Conservation (phyloP, 2,113 vertebrate species). For the Hemicordylus capensis region DNA sequence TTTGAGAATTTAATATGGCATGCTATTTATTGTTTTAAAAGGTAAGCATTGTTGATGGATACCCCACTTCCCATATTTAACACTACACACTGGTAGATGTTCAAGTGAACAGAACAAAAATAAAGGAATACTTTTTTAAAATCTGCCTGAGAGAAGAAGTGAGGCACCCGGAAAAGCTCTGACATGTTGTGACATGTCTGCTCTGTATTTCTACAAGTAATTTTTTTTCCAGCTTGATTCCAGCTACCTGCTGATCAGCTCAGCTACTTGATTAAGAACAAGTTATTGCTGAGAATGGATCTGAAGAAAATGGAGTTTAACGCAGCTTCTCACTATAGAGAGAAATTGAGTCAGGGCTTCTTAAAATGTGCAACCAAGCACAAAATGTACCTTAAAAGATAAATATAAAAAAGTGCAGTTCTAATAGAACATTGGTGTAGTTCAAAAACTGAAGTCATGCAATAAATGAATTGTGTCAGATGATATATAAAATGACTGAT, state of each 20-base stretch:
- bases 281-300: neutral
- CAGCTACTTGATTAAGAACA: constrained; percentile 18
- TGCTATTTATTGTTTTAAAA: neutral
- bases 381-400: too few species aligned
- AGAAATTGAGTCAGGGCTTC: neutral
- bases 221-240: constrained; percentile 15
- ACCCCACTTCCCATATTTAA: neutral
- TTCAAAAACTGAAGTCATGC: too few species aligned
- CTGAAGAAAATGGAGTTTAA: neutral
- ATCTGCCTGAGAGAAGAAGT: neutral
- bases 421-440: too few species aligned
- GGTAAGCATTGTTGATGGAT: neutral
- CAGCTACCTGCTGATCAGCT: constrained; percentile 17
- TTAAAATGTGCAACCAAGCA: too few species aligned
- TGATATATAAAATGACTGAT: too few species aligned
- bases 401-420: too few species aligned
- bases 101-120: neutral
- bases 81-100: neutral
- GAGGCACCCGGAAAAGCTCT: neutral
- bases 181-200: constrained; percentile 4
- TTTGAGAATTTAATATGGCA: neutral
- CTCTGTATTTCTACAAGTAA: neutral
- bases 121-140: neutral
- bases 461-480: too few species aligned
- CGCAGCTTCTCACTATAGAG: neutral